These are phyloP conservation scores for Drosophila dunni DNA, from an alignment of 1,140 invertebrate species.

Conservation along the genomic window DNA sequence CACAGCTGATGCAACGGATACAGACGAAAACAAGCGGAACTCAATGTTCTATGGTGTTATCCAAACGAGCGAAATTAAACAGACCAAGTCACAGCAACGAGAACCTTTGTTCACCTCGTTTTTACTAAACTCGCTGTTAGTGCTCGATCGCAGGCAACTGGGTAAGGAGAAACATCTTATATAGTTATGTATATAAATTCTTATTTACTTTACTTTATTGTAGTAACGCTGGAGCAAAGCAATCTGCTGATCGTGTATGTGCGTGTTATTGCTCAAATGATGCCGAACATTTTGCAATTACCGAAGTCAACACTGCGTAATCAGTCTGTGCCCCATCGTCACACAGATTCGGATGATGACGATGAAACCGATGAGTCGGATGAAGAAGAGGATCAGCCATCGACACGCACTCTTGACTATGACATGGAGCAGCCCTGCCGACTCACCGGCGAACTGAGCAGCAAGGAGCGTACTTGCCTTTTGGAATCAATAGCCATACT, in stretches of 20 bases:
- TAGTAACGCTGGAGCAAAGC: slow-evolving; percentile 57
- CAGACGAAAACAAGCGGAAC: slow-evolving; percentile 33
- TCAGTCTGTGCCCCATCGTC: slow-evolving; percentile 80
- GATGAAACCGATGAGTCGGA: slow-evolving; percentile 85
- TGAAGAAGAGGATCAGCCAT: slow-evolving; percentile 84
- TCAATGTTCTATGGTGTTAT: slow-evolving; percentile 33
- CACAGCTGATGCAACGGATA: background rate
- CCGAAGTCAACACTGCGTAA: slow-evolving; percentile 71
- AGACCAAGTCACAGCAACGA: slow-evolving; percentile 4
- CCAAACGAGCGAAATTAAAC: slow-evolving; percentile 4
- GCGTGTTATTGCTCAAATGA: slow-evolving; percentile 84
- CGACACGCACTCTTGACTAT: slow-evolving; percentile 47
- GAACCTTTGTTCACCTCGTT: slow-evolving; percentile 70
- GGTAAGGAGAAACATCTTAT: slow-evolving; percentile 84
- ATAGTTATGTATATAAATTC: background rate
- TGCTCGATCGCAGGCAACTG: slow-evolving; percentile 88
- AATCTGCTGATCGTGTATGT: slow-evolving; percentile 65
- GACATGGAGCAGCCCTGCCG: slow-evolving; percentile 61
- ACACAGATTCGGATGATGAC: slow-evolving; percentile 85
- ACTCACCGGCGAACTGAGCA: slow-evolving; percentile 78
- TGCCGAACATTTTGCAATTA: slow-evolving; percentile 81
- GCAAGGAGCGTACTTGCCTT: slow-evolving; percentile 84
- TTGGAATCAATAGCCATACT: slow-evolving; percentile 87
- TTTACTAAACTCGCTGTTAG: slow-evolving; percentile 88
- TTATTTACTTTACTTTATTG: background rate